These are phyloP conservation scores for Holacanthella duospinosa DNA, from an alignment of 2,888 invertebrate genomes.

Conservation along the genomic window DNA sequence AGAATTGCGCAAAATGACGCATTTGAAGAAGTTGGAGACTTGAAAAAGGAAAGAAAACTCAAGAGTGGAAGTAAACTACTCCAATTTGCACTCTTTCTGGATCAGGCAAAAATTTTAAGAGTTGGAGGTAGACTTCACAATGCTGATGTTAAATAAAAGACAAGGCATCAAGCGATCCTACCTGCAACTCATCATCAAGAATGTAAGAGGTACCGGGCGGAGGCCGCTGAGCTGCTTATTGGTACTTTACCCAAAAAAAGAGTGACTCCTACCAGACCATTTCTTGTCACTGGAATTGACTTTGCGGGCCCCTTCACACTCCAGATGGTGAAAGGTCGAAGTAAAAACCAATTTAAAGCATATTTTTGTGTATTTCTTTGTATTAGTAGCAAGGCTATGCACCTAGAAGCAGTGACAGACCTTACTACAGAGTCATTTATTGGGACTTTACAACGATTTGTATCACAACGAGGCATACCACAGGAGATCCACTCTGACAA, in stretches of 20 bases:
- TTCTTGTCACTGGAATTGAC: constrained; percentile 30
- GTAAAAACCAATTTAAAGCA: constrained; percentile 22
- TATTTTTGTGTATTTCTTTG: constrained; percentile 39
- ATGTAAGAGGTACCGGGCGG: constrained; percentile 12
- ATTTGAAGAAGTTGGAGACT: not conserved
- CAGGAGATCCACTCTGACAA: constrained; percentile 19
- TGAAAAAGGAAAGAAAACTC: not conserved
- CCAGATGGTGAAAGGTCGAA: constrained; percentile 21
- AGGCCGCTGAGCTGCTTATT: constrained; percentile 33
- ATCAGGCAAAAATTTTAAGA: constrained; percentile 18
- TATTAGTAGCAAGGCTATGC: constrained; percentile 37
- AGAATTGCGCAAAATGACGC: not conserved
- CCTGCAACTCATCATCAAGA: constrained; percentile 10
- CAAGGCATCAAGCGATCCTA: constrained; percentile 23
- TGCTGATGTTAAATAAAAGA: constrained; percentile 13
- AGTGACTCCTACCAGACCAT: constrained; percentile 32
- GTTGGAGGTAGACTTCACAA: constrained; percentile 32
- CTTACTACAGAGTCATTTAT: constrained; percentile 12
- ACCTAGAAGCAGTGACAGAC: constrained; percentile 20
- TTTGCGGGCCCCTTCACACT: constrained; percentile 23
- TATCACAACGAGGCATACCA: constrained; percentile 10
- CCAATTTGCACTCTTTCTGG: constrained; percentile 22
- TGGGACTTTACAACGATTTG: constrained; percentile 7
- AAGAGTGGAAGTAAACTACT: not conserved
- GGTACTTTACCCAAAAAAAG: constrained; percentile 35